phyloP scores from a whole-genome alignment of 2,888 invertebrate species.

The Metallyticus violacea region DNA sequence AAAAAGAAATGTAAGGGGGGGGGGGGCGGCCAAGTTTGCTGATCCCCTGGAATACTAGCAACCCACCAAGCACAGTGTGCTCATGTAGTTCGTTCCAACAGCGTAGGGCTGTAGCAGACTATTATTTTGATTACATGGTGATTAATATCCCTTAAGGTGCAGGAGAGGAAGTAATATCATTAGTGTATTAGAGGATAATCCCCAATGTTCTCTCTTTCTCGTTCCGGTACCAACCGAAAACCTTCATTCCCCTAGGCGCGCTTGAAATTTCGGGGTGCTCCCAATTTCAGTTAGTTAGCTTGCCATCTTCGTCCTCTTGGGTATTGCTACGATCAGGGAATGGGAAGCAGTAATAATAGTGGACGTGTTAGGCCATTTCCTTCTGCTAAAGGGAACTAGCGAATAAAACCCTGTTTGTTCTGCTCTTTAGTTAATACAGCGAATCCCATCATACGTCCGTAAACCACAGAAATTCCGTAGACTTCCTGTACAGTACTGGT shows the following conservation, averaged over 20 bases:
- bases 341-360: not conserved
- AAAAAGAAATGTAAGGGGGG: not conserved
- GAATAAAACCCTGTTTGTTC: not conserved
- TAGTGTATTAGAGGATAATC: not conserved
- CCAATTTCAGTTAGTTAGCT: not conserved
- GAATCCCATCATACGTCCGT: not conserved
- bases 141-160: not conserved
- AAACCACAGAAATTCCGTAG: not conserved
- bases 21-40: too few species aligned
- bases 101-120: not conserved
- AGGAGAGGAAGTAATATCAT: not conserved
- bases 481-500: too few species aligned
- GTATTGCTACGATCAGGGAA: not conserved
- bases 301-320: not conserved
- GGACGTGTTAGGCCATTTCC: not conserved
- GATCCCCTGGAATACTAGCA: not conserved
- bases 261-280: not conserved
- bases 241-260: not conserved
- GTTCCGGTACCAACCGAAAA: not conserved
- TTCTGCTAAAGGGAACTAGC: not conserved
- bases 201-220: not conserved
- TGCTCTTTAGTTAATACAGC: not conserved
- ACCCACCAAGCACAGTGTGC: not conserved
- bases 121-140: conserved; percentile 3
- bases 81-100: not conserved